Evolutionary conservation across 2,888 invertebrate genomes (phyloP).

Genomic region (Podotricha telesiphe): DNA sequence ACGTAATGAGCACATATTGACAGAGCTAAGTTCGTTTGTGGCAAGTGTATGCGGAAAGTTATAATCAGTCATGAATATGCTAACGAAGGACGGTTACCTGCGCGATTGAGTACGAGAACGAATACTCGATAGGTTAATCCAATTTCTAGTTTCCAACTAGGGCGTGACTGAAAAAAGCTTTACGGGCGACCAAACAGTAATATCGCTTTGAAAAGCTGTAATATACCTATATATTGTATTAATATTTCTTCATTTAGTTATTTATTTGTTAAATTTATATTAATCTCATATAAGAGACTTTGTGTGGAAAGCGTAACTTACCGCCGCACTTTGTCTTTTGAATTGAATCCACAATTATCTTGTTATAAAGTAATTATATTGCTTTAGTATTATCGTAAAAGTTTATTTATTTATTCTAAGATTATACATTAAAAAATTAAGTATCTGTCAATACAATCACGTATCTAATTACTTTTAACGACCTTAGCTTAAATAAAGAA

Average conservation of each 20-base stretch:
- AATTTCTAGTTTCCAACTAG: constrained; percentile 9
- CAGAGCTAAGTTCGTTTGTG: constrained; percentile 28
- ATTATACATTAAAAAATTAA: background rate
- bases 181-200: background rate
- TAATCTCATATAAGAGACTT: no score
- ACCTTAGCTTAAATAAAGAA: background rate
- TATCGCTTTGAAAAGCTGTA: no score
- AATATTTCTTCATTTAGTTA: no score
- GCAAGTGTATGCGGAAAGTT: constrained; percentile 44
- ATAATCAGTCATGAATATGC: constrained; percentile 45
- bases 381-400: no score
- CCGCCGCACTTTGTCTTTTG: background rate
- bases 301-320: background rate
- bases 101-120: constrained; percentile 14
- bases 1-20: constrained; percentile 22
- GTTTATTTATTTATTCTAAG: no score
- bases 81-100: constrained; percentile 34
- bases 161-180: background rate
- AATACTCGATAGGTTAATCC: constrained; percentile 8
- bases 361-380: no score
- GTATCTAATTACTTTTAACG: constrained; percentile 11
- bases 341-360: no score
- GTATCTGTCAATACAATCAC: constrained; percentile 8
- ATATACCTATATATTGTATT: no score
- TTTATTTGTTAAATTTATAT: no score